Conservation (phyloP, 2,888 invertebrate genomes). For the Luperina nickerlii region DNA sequence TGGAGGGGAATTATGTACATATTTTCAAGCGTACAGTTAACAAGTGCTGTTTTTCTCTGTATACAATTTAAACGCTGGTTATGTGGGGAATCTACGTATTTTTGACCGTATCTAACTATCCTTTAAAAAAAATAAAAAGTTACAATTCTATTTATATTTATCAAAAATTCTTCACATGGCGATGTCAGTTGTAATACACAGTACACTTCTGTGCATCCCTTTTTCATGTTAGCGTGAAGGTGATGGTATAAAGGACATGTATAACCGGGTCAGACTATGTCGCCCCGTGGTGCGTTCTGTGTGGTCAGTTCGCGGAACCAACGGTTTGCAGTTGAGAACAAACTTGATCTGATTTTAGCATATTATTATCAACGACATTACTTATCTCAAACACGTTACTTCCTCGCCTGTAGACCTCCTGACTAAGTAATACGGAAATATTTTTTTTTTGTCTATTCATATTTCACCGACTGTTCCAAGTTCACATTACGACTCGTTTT, state of each 20-base stretch:
- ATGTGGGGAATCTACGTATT: neutral
- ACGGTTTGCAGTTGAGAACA: slow-evolving; percentile 52
- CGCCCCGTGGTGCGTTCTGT: slow-evolving; percentile 40
- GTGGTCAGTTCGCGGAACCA: slow-evolving; percentile 66
- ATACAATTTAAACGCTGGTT: neutral
- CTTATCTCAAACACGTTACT: slow-evolving; percentile 37
- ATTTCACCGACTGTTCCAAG: neutral
- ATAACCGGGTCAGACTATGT: slow-evolving; percentile 53
- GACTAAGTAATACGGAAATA: neutral
- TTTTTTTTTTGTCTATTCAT: neutral
- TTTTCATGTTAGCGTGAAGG: neutral
- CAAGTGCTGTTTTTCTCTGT: neutral
- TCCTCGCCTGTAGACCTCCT: slow-evolving; percentile 7
- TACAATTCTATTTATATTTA: neutral
- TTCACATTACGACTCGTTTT: neutral
- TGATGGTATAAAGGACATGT: slow-evolving; percentile 21
- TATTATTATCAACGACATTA: slow-evolving; percentile 53
- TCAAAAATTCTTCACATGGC: neutral
- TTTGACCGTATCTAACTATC: neutral
- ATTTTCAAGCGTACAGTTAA: slow-evolving; percentile 5
- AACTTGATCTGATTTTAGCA: slow-evolving; percentile 63
- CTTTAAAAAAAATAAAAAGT: neutral
- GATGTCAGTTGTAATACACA: neutral
- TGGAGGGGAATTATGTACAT: slow-evolving; percentile 30
- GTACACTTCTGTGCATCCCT: neutral